A percentile compares a stretch with the other conserved stretches of the same genome.
phyloP scores from a whole-genome alignment of 2,113 vertebrate genomes.

The Rana temporaria region DNA sequence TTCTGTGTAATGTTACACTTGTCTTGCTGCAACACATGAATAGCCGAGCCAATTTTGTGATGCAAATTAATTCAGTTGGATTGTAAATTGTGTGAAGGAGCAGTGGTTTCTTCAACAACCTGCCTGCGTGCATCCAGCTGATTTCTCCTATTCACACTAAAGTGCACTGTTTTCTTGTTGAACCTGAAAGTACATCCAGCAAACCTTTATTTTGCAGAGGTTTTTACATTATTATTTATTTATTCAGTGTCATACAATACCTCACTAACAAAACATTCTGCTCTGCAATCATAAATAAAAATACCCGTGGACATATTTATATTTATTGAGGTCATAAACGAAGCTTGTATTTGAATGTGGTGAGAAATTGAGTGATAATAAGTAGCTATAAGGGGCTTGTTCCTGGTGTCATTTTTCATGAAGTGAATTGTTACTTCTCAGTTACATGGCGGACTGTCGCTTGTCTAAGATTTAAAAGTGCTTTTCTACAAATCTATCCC shows the following conservation, averaged over 20 bases:
- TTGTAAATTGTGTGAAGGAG: slow-evolving; percentile 82
- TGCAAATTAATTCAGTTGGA: slow-evolving; percentile 92
- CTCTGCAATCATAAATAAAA: slow-evolving; percentile 63
- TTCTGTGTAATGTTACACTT: slow-evolving; percentile 94
- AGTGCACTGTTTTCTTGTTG: slow-evolving; percentile 63
- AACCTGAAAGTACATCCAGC: slow-evolving; percentile 65
- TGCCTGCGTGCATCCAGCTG: slow-evolving; percentile 69
- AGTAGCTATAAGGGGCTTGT: slow-evolving; percentile 60
- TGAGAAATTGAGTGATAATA: slow-evolving; percentile 60
- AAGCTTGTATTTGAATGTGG: slow-evolving; percentile 60
- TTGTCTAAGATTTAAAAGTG: too few species aligned
- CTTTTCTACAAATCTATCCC: too few species aligned
- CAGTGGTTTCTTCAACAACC: slow-evolving; percentile 77
- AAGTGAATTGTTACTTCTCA: slow-evolving; percentile 60
- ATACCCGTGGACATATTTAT: slow-evolving; percentile 58
- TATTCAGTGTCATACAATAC: slow-evolving; percentile 59
- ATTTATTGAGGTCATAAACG: slow-evolving; percentile 63
- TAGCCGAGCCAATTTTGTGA: slow-evolving; percentile 92
- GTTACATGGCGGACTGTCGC: slow-evolving; percentile 53
- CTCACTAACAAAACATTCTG: slow-evolving; percentile 62
- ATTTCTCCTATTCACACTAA: slow-evolving; percentile 68
- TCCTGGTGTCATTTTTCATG: slow-evolving; percentile 62
- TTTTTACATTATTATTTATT: slow-evolving; percentile 60
- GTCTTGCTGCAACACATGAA: slow-evolving; percentile 91
- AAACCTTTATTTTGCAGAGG: slow-evolving; percentile 60